Percentiles rank a stretch among this genome's conserved stretches.
Evolutionary conservation across 2,888 invertebrate genomes (phyloP).

Genomic region (Scaptomyza polygonia): DNA sequence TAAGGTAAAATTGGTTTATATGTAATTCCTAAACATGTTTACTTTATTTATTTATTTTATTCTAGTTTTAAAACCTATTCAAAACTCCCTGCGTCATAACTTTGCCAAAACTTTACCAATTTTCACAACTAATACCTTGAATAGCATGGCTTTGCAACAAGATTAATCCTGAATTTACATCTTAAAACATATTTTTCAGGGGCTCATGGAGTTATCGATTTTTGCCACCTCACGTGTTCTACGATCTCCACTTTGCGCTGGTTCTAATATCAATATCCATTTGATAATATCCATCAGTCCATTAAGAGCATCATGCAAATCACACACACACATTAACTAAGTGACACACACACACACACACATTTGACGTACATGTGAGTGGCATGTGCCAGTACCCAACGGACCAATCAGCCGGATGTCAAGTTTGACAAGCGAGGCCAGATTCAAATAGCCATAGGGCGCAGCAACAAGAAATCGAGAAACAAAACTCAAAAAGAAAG

Average conservation of each 20-base stretch:
- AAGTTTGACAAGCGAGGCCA: slow-evolving; percentile 43
- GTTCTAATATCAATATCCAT: slow-evolving; percentile 55
- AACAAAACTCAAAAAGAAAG: slow-evolving; percentile 42
- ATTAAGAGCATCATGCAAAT: no score
- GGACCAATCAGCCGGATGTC: slow-evolving; percentile 68
- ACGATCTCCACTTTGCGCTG: no score
- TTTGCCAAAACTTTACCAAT: no score
- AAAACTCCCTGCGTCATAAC: no score
- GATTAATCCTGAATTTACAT: no score
- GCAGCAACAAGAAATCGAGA: slow-evolving; percentile 37
- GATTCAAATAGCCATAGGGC: slow-evolving; percentile 57
- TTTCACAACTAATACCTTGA: no score
- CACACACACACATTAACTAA: no score
- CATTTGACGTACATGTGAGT: not conserved
- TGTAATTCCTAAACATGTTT: not conserved
- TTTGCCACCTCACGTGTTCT: no score
- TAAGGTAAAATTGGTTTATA: not conserved
- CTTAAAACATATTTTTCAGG: no score
- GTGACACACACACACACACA: slow-evolving; percentile 36
- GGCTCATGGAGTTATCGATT: no score
- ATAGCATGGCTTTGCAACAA: no score
- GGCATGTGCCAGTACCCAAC: slow-evolving; percentile 38
- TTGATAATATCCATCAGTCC: slow-evolving; percentile 69
- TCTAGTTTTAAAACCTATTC: not conserved
- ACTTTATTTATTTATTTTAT: not conserved